These are phyloP conservation scores for Rhopalosiphum padi DNA, from an alignment of 1,140 invertebrate genomes.

Conservation along the genomic window DNA sequence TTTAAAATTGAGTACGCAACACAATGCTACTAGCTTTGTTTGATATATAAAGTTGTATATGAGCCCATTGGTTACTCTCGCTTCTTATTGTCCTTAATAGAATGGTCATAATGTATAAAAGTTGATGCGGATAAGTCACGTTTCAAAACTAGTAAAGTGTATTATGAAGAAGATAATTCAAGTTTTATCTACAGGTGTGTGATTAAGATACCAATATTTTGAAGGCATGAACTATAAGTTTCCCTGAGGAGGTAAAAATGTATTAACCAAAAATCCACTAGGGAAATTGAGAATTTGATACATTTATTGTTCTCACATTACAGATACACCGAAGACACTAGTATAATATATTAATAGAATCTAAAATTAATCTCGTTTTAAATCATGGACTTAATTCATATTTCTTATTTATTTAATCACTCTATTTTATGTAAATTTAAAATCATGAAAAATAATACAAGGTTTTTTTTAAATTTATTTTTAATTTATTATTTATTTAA, in stretches of 20 bases:
- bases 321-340: too few relatives aligned
- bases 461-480: too few relatives aligned
- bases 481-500: too few relatives aligned
- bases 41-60: background rate
- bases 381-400: background rate
- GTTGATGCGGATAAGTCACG: background rate
- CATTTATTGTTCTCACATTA: background rate
- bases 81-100: background rate
- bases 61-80: background rate
- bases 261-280: background rate
- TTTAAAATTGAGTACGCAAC: background rate
- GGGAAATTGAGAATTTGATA: conserved; percentile 31
- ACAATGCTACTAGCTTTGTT: background rate
- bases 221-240: background rate
- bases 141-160: background rate
- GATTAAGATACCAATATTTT: background rate
- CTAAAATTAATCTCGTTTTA: background rate
- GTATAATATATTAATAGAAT: background rate
- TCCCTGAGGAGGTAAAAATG: background rate
- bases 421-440: background rate
- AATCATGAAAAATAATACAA: background rate
- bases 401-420: too few relatives aligned
- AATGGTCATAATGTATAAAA: background rate
- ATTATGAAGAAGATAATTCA: background rate
- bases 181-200: conserved; percentile 21